A percentile compares a stretch with the other conserved stretches of the same genome.
These are phyloP conservation scores for Perithous albicinctus DNA, from an alignment of 2,888 invertebrate genomes.

Conservation along the genomic window DNA sequence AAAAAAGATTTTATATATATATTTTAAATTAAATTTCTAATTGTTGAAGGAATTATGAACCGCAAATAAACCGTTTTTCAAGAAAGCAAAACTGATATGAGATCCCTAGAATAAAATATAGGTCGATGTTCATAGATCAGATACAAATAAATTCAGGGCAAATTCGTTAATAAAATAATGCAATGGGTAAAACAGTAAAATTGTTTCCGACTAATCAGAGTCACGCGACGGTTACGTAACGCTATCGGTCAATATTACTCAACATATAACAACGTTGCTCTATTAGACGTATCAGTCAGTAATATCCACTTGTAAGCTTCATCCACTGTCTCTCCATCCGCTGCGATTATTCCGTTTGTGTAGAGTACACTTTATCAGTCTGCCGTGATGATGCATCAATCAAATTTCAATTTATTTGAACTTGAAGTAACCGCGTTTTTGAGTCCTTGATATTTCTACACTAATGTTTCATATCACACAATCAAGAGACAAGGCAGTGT, in stretches of 20 bases:
- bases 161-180: not conserved
- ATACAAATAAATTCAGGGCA: no score
- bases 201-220: not conserved
- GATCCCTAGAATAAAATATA: no score
- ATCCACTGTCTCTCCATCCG: not conserved
- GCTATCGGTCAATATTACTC: not conserved
- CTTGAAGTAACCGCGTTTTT: no score
- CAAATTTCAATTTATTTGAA: not conserved
- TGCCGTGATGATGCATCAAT: not conserved
- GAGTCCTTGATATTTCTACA: no score
- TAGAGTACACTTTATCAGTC: not conserved
- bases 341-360: not conserved
- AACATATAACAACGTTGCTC: not conserved
- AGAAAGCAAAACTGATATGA: no score
- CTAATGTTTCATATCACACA: not conserved
- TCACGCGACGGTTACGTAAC: constrained; percentile 12
- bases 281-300: not conserved
- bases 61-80: no score
- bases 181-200: not conserved
- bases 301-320: not conserved
- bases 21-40: no score
- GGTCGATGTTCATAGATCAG: no score
- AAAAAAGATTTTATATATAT: no score
- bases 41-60: no score
- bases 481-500: no score